Evolutionary conservation across 1,140 invertebrate species (phyloP), one percentile per base, ranked within the genome.

Genomic region (Zaprionus capensis): DNA sequence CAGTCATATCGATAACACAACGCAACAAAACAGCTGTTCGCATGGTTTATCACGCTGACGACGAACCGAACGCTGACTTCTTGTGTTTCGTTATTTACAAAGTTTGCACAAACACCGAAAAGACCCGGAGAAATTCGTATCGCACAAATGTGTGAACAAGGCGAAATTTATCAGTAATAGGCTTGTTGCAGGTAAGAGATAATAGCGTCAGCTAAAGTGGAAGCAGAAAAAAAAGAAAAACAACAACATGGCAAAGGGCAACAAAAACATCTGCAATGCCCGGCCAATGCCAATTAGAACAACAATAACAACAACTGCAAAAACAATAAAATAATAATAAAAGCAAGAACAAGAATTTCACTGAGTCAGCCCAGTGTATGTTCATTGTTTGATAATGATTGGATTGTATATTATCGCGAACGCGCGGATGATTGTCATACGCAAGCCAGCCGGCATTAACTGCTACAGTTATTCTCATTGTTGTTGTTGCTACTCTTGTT

Each of bases 91-190:
- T 74, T 78, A 78, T 78, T 82, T 82, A 82, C 80, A 64, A 74
- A 67, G 64, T 69, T 78, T 66, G 71, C 71, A 67, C 70, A 76
- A 76, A 80, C 66, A 58, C 12, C 59, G 59, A 44, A 67, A 67
- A 31, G 59, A 34, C 31, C 28, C 46, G 51, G 17, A 44, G 31
- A 64, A 55, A 58, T 66, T 62, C 65, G 80, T 78, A 75, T 79
- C 63, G 80, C 80, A 82, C 80, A 68, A 78, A 82, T 82, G 80
- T 76, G 73, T 83, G 66, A 67, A 63, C 57, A 80, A 24, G 53
- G 70, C 38, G 38, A 55, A n/a, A 62, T 49, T 46, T 70, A 74
- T 70, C 66, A 64, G 68, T 72, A 85, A 78, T 61, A 56, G 56
- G 63, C 57, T 77, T 56, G 46, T 62, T 56, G 57, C 57, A 77